phyloP scores from a whole-genome alignment of 2,797 vertebrate genomes.

The Tarsius wallacei region DNA sequence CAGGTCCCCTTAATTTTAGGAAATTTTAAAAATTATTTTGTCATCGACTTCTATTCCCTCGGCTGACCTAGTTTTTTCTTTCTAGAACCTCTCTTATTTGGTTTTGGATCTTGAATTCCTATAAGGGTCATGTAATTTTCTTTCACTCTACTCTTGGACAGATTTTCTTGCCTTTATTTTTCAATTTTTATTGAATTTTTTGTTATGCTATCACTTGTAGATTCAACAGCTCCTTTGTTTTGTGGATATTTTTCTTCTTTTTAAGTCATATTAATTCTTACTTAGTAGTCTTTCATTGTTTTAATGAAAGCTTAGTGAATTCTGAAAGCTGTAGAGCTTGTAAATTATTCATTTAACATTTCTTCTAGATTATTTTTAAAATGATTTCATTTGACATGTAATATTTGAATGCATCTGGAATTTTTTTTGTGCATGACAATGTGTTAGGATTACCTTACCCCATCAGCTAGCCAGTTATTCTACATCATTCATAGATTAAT shows the following conservation, averaged over 20 bases:
- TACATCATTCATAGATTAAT: neutral
- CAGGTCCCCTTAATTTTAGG: neutral
- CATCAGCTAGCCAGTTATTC: slow-evolving; percentile 1
- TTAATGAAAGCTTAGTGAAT: neutral
- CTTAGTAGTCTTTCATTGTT: neutral
- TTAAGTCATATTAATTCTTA: neutral
- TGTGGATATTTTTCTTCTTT: neutral
- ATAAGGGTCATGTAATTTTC: neutral
- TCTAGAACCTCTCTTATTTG: slow-evolving; percentile 33
- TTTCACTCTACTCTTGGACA: neutral
- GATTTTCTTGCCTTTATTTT: neutral
- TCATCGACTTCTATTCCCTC: neutral
- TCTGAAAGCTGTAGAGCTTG: neutral
- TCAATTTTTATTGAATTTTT: neutral
- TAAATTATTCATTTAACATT: neutral
- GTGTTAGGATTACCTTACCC: neutral
- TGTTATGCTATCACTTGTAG: neutral
- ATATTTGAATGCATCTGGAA: neutral
- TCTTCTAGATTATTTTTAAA: slow-evolving; percentile 34
- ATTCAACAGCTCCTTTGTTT: slow-evolving; percentile 6
- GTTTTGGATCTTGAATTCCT: neutral
- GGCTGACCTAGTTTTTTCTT: neutral
- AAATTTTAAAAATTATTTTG: neutral
- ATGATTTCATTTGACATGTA: neutral
- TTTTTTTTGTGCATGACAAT: neutral